Conservation (phyloP, 2,888 invertebrate genomes). For the Gnatocerus cornutus region DNA sequence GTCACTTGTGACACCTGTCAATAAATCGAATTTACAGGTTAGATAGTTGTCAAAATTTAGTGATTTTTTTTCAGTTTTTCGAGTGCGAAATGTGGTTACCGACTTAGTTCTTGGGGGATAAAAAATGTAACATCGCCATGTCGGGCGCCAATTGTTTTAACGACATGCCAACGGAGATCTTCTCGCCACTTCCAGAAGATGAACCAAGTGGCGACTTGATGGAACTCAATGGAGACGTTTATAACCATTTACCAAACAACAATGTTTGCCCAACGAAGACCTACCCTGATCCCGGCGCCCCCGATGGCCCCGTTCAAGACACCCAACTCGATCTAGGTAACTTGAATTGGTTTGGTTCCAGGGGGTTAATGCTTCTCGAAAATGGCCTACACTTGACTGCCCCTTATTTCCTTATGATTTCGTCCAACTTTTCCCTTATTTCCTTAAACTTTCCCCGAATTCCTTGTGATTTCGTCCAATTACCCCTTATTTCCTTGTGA, state of each 20-base stretch:
- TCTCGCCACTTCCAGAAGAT: constrained; percentile 16
- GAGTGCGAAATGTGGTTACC: constrained; percentile 40
- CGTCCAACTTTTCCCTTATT: no score
- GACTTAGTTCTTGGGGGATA: constrained; percentile 20
- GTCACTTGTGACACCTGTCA: no score
- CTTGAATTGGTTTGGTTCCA: no score
- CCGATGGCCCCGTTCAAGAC: not conserved
- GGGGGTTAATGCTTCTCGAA: no score
- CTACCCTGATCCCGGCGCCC: not conserved
- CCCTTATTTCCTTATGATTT: no score
- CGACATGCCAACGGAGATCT: constrained; percentile 43
- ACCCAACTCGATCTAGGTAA: no score
- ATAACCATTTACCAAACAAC: constrained; percentile 66
- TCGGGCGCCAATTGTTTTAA: constrained; percentile 49
- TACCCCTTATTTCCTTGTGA: no score
- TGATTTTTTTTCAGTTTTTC: constrained; percentile 3
- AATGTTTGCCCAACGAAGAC: constrained; percentile 60
- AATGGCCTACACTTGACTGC: no score
- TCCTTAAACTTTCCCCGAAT: no score
- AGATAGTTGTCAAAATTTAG: not conserved
- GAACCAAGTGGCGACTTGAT: constrained; percentile 9
- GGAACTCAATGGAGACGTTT: constrained; percentile 52
- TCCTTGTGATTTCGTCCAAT: no score
- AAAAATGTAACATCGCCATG: constrained; percentile 50
- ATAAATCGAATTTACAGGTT: no score